Base-by-base conservation (phyloP, 2,113 vertebrate species). In the Geococcyx californianus region DNA sequence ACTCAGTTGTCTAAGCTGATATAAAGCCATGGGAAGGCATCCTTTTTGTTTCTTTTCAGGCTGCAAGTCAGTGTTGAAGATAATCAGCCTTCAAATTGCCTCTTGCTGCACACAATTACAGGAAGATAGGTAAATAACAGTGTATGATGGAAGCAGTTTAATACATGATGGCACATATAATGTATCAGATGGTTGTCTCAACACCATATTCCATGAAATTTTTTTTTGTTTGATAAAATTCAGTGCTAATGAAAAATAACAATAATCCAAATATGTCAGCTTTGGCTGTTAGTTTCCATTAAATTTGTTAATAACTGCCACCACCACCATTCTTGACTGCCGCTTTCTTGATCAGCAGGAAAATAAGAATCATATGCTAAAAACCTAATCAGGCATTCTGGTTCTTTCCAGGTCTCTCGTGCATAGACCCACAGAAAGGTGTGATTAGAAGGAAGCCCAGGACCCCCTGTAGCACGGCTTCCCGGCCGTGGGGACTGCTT, bases 31-130 rank as follows among this genome's bases (percentile, higher is more conserved):
- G 23, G 42, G 34, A 94, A 94, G 52, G 16, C 47, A 66, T 92
- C 42, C 33, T 63, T 69, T 89, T 90, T 51, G 10, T 42, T 87
- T 62, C 45, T 69, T 74, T 94, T 76, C 54, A 80, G 63, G 36
- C 86, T 86, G 76, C n/a, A 94, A 72, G 86, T 91, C 59, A 67
- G 76, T 85, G 45, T 64, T 78, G 51, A 78, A 89, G 56, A 59
- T 81, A 93, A 96, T 87, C 87, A 91, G 26, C 55, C 55, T 93
- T 87, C 69, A 91, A 70, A 56, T n/a, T 64, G 23, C 77, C 64
- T 93, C 80, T 95, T 84, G 47, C 55, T 52, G 62, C 84, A 74
- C 47, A 87, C 64, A 90, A 87, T 62, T 90, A 58, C n/a, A 28
- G 38, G 38, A 94, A 91, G 47, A 80, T 11, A 70, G 59, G 67